Base-by-base conservation (phyloP, 2,888 invertebrate species). In the Apantesis nais region DNA sequence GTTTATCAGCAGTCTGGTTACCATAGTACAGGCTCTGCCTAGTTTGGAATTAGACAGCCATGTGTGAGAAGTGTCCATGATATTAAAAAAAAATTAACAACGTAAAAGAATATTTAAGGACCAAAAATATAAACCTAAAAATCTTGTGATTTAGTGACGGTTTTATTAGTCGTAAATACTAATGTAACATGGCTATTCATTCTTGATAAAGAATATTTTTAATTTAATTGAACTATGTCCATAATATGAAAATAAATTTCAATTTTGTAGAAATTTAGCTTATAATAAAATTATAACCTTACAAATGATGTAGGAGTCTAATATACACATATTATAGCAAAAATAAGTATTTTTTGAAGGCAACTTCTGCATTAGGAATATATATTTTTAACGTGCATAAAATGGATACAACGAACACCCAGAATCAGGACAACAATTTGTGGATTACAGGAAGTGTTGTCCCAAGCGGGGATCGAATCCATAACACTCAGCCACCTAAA, bases 121-220 rank as follows among this genome's bases (percentile, higher is more conserved):
- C 4, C 19, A 29, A 55, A 2, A 58, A 58, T 22, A 29, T 29
- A 29, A 2, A 29, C 16, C 14, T 16, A 58, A 58, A 58, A 29
- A 25, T 29, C 16, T 58, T 16, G 5, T 58, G 58, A 58, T 58
- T 29, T 58, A 29, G 14, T 58, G 25, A 25, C 14, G 58, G 16
- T 58, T 58, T 58, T 58, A 58, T 29, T 58, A 58, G 58, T 29
- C 58, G 29, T 58, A 58, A 29, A 29, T 29, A 58, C 29, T 58
- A 58, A 58, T 58, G 29, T 16, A 58, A 58, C 58, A 58, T 58
- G 58, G 58, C 16, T 29, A 29, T 16, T 58, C 25, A 29, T 58
- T 58, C 11, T 25, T 29, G 14, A 16, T 29, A 55, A 25, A 14
- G 12, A 25, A 16, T 5, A 7, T 58, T n/a, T 52, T 58, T 58